Conservation (phyloP, 2,797 vertebrate genomes). For the Ctenopoma kingsleyae region DNA sequence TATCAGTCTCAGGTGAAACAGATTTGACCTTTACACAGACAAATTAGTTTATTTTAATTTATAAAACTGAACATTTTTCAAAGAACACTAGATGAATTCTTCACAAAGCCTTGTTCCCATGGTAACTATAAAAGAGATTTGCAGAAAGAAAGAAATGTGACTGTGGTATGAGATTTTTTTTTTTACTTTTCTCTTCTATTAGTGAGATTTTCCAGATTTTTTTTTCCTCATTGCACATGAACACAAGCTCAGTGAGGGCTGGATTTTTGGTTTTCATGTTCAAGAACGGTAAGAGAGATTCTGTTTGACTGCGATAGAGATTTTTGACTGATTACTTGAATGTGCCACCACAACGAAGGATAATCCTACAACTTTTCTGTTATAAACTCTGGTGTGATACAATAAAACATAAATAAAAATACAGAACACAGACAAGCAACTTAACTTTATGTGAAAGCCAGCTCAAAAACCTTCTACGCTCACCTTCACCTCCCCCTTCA, state of each 20-base stretch:
- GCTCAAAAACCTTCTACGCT: constrained; percentile 15
- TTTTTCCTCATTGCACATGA: background rate
- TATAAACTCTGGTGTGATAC: constrained; percentile 13
- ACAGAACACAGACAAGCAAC: constrained; percentile 22
- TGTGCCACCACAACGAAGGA: background rate
- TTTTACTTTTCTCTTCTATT: constrained; percentile 5
- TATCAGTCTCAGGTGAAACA: constrained; percentile 22
- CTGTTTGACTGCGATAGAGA: constrained; percentile 4
- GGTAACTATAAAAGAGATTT: constrained; percentile 33
- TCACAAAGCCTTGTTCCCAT: constrained; percentile 53
- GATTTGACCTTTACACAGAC: constrained; percentile 28
- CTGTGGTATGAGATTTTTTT: constrained; percentile 21
- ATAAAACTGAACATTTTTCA: constrained; percentile 15
- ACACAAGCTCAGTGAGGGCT: background rate
- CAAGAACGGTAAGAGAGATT: constrained; percentile 39
- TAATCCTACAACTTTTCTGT: constrained; percentile 14
- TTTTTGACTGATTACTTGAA: background rate
- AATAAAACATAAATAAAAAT: constrained; percentile 16
- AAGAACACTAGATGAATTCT: background rate
- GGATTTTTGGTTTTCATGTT: constrained; percentile 32
- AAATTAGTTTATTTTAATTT: background rate
- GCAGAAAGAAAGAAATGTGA: background rate
- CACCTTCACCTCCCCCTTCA: constrained; percentile 45
- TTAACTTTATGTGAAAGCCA: constrained; percentile 19
- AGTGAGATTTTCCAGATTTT: constrained; percentile 4